Conservation (phyloP, 2,797 vertebrate species). For the Micropoecilia bifurca region DNA sequence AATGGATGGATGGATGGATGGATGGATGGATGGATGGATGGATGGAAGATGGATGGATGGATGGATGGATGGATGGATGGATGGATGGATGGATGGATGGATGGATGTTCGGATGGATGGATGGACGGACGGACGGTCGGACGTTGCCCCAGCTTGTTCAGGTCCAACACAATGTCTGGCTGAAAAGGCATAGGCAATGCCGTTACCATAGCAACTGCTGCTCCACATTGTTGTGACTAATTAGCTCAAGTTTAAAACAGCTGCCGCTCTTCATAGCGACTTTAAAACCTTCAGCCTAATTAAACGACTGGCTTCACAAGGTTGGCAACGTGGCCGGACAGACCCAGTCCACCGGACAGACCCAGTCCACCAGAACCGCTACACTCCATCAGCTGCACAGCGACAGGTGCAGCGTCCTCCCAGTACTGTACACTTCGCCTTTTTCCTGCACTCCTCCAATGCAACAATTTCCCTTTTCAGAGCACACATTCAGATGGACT, state of each 20-base stretch:
- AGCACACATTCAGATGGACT: conserved; percentile 80
- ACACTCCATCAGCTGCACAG: conserved; percentile 47
- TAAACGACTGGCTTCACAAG: neutral
- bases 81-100: neutral
- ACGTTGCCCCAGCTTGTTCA: neutral
- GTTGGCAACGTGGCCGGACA: neutral
- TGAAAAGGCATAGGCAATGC: neutral
- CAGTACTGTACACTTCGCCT: conserved; percentile 57
- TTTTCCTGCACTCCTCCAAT: conserved; percentile 59
- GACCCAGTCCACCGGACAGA: neutral
- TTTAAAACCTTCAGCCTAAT: neutral
- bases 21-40: too few relatives aligned
- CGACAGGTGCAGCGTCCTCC: conserved; percentile 65
- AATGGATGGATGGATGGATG: neutral
- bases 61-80: fast-evolving
- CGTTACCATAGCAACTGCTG: neutral
- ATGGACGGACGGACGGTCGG: neutral
- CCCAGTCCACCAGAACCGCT: conserved; percentile 22
- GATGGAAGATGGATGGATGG: neutral
- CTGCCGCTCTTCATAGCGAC: neutral
- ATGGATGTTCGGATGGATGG: neutral
- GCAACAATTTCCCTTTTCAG: conserved; percentile 73
- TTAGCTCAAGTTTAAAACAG: neutral
- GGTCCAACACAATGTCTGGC: neutral
- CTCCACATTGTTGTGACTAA: neutral